These are phyloP conservation scores for Spilogale gracilis DNA, from an alignment of 2,113 vertebrate genomes.

Conservation along the genomic window DNA sequence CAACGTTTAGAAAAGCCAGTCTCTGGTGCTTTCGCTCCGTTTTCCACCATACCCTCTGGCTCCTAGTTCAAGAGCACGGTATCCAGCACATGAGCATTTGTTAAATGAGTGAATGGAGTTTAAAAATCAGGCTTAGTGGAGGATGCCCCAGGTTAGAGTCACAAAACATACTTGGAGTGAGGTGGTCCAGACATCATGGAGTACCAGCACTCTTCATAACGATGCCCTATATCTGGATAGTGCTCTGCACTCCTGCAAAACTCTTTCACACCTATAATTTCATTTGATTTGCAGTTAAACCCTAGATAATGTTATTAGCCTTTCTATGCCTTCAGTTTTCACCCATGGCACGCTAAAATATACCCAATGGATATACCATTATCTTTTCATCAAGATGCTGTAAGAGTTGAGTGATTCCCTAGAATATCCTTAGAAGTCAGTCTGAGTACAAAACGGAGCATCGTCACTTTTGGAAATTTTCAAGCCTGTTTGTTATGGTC, in stretches of 20 bases:
- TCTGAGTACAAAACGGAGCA: slow-evolving; percentile 51
- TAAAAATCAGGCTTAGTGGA: not conserved
- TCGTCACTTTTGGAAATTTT: slow-evolving; percentile 32
- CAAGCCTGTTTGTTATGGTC: slow-evolving; percentile 58
- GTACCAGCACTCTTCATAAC: not conserved
- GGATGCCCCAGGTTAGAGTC: not conserved
- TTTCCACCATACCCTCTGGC: not conserved
- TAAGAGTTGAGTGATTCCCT: slow-evolving; percentile 53
- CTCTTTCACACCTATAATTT: slow-evolving; percentile 58
- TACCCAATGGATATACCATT: slow-evolving; percentile 48
- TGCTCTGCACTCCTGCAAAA: not conserved
- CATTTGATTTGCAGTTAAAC: slow-evolving; percentile 68
- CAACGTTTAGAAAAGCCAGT: not conserved
- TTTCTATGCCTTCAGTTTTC: slow-evolving; percentile 64
- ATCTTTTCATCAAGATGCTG: slow-evolving; percentile 57
- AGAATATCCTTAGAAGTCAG: slow-evolving; percentile 61
- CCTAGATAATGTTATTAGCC: slow-evolving; percentile 61
- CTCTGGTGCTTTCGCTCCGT: not conserved
- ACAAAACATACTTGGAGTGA: not conserved
- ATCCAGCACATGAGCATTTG: not conserved
- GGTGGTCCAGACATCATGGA: not conserved
- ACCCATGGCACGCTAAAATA: not conserved
- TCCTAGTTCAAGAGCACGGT: not conserved
- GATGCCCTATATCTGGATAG: not conserved
- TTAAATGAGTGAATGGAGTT: slow-evolving; percentile 32